Evolutionary conservation across 2,888 invertebrate species (phyloP).

Genomic region (Dynastes hyllus): DNA sequence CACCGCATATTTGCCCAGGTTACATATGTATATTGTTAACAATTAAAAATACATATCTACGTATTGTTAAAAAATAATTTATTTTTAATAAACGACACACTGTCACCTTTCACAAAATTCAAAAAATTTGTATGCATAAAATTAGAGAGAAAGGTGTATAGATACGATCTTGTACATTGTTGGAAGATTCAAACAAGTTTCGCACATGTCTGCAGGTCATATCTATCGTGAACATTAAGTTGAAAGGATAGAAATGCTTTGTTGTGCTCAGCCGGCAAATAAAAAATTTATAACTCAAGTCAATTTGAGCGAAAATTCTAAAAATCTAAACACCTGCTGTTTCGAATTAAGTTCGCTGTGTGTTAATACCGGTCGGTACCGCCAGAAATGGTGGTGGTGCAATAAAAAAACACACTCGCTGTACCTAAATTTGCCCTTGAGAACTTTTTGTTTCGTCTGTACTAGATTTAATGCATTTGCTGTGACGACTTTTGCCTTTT

Average conservation of each 20-base stretch:
- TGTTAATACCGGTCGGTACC: constrained; percentile 40
- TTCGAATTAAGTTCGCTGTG: constrained; percentile 52
- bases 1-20: no score
- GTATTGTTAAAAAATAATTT: no score
- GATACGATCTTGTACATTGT: neutral
- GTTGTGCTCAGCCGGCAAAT: constrained; percentile 34
- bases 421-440: constrained; percentile 55
- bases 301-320: constrained; percentile 53
- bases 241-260: neutral
- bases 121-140: no score
- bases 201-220: neutral
- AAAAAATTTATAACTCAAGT: constrained; percentile 43
- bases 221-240: constrained; percentile 11
- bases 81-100: no score
- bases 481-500: constrained; percentile 49
- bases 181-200: neutral
- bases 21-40: no score
- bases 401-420: constrained; percentile 47
- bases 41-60: no score
- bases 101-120: no score
- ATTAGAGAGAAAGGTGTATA: no score
- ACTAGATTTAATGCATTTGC: constrained; percentile 55
- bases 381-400: constrained; percentile 43
- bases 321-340: constrained; percentile 54
- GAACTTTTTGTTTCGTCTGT: constrained; percentile 54